Evolutionary conservation across 2,888 invertebrate species (phyloP), one percentile per base, ranked within the genome.

Genomic region (Cephalotes varians): DNA sequence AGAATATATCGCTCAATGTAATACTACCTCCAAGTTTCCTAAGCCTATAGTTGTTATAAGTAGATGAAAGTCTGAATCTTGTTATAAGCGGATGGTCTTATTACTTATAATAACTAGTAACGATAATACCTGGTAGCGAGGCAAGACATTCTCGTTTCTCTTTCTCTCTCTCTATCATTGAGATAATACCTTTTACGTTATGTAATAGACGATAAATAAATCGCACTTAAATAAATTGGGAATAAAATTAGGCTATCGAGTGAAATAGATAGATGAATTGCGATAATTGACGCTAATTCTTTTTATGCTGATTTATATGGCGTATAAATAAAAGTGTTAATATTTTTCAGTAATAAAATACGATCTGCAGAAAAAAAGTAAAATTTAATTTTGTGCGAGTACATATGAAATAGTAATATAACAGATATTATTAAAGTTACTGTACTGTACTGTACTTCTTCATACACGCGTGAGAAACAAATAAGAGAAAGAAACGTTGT

Each of bases 101-200:
- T 73, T 82, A 58, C 82, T 85, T 86, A 82, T 85, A 82, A 81
- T 65, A 88, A 88, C 81, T 85, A 56, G 18, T 77, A 69, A 69
- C 56, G 83, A 85, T 83, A 82, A 81, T 85, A 73, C 69, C 65
- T 74, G 9, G 37, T 83, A 74, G 65, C 31, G 31, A n/a, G n/a
- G 82, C 80, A 49, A 73, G 25, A 76, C 82, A 47, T 62, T 73
- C 40, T 73, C 73, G 25, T 31, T 51, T 31, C 62, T 47, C 49
- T n/a, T n/a, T n/a, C 47, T n/a, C 49, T 49, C n/a, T 21, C 51
- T 37, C 49, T 49, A 25, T 84, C 85, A 65, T 40, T 56, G 31
- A 56, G 25, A 18, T 77, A 77, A 77, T 69, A n/a, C 34, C 21
- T 54, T 67, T 21, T 51, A 40, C 54, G 21, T 54, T 28, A 44